Percentiles rank a stretch among this genome's conserved stretches.
These are phyloP conservation scores for Lasiurus cinereus DNA, from an alignment of 2,113 vertebrate genomes.

Conservation along the genomic window DNA sequence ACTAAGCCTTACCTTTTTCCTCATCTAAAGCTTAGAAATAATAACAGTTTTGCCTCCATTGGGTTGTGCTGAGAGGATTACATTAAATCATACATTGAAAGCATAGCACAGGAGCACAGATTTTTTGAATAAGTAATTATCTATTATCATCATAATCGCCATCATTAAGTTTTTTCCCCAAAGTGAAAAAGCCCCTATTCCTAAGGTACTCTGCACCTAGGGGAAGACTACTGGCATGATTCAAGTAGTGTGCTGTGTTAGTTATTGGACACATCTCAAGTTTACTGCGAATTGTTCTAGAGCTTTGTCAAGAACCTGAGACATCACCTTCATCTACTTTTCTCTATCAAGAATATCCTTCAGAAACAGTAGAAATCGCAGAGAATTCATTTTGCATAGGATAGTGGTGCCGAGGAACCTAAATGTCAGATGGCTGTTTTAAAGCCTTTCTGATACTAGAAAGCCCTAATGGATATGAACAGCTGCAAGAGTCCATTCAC, in stretches of 20 bases:
- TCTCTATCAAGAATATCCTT: background rate
- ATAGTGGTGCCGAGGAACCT: background rate
- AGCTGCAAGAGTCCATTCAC: background rate
- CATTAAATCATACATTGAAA: constrained; percentile 3
- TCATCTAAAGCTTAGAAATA: constrained; percentile 27
- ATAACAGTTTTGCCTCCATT: background rate
- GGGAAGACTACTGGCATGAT: background rate
- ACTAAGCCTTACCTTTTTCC: background rate
- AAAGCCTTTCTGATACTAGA: background rate
- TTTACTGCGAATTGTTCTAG: background rate
- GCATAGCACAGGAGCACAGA: background rate
- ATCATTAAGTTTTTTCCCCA: background rate
- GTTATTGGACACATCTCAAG: background rate
- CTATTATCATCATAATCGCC: background rate
- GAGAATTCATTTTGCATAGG: background rate
- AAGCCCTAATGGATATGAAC: background rate
- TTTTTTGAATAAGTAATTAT: background rate
- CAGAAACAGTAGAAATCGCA: background rate
- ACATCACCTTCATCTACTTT: background rate
- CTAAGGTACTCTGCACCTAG: background rate
- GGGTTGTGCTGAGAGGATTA: background rate
- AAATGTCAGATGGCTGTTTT: background rate
- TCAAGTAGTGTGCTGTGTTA: background rate
- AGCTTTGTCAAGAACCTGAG: background rate
- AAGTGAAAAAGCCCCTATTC: background rate